Evolutionary conservation across 1,140 invertebrate species (phyloP).

Genomic region (Drosophila murphyi): DNA sequence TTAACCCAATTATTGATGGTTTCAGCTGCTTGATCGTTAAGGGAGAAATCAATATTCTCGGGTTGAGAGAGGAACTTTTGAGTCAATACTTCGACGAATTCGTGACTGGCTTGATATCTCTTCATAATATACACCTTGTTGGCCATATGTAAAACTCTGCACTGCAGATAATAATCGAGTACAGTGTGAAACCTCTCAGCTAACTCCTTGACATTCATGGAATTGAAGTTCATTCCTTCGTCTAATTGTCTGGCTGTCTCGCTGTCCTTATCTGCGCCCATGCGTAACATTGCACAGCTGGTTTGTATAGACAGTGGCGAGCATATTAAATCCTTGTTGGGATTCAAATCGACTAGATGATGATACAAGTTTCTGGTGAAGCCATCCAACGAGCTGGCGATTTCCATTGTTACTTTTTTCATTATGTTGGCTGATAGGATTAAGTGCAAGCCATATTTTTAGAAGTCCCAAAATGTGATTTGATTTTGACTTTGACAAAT

Average conservation of each 20-base stretch:
- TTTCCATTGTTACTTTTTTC: neutral
- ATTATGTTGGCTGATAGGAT: neutral
- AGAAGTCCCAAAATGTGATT: neutral
- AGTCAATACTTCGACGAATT: conserved; percentile 81
- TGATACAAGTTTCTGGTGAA: conserved; percentile 46
- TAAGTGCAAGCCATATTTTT: neutral
- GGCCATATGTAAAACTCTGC: conserved; percentile 85
- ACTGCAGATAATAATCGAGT: conserved; percentile 69
- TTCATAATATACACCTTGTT: conserved; percentile 88
- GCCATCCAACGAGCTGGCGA: conserved; percentile 39
- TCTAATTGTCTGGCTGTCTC: conserved; percentile 85
- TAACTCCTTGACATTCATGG: conserved; percentile 24
- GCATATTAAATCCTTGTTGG: conserved; percentile 80
- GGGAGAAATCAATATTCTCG: conserved; percentile 86
- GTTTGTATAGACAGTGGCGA: conserved; percentile 85
- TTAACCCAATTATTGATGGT: conserved; percentile 90
- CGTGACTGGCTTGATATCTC: conserved; percentile 75
- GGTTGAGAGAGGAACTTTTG: conserved; percentile 85
- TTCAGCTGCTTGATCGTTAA: conserved; percentile 76
- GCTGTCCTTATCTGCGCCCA: conserved; percentile 85
- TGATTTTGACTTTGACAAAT: conserved; percentile 1
- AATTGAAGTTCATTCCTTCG: conserved; percentile 76
- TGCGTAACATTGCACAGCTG: conserved; percentile 81
- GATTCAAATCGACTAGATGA: conserved; percentile 17
- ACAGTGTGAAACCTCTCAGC: conserved; percentile 56